A percentile compares a stretch with the other conserved stretches of the same genome.
These are phyloP conservation scores for Bradynema listronoti DNA, from an alignment of 1,140 invertebrate species.

Conservation along the genomic window DNA sequence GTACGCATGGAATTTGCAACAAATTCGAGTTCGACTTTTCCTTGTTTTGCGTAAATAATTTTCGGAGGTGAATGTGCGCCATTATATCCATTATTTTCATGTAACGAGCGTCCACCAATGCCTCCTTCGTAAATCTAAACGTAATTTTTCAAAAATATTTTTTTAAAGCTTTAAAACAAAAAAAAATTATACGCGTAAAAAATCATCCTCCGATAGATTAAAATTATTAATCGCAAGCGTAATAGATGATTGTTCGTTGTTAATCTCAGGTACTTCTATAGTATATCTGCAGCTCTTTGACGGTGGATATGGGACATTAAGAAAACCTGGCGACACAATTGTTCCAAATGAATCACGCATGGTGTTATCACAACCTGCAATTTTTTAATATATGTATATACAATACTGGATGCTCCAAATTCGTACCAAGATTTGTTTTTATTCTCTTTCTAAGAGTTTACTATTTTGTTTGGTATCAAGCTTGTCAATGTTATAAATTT, in stretches of 20 bases:
- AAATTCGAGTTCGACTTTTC: slow-evolving; percentile 81
- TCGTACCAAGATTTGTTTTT: no score
- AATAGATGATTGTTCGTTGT: slow-evolving; percentile 62
- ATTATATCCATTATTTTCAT: slow-evolving; percentile 79
- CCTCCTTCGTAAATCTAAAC: slow-evolving; percentile 75
- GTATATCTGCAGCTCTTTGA: slow-evolving; percentile 46
- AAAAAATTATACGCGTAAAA: slow-evolving; percentile 66
- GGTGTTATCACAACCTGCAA: slow-evolving; percentile 49
- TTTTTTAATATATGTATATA: no score
- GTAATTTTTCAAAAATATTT: background rate
- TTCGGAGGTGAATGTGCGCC: slow-evolving; percentile 73
- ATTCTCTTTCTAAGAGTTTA: no score
- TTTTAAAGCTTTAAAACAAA: slow-evolving; percentile 14
- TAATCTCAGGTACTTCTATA: slow-evolving; percentile 45
- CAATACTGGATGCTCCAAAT: no score
- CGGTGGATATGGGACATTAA: slow-evolving; percentile 44
- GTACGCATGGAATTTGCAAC: slow-evolving; percentile 77
- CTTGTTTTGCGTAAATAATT: slow-evolving; percentile 81
- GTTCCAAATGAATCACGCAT: slow-evolving; percentile 36
- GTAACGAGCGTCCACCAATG: slow-evolving; percentile 74
- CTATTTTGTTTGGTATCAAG: no score
- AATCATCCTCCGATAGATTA: slow-evolving; percentile 75
- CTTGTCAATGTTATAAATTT: no score
- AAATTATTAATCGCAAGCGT: slow-evolving; percentile 80
- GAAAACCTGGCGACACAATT: slow-evolving; percentile 48